Conservation (phyloP, 2,888 invertebrate genomes). For the Anagyrus pseudococci region DNA sequence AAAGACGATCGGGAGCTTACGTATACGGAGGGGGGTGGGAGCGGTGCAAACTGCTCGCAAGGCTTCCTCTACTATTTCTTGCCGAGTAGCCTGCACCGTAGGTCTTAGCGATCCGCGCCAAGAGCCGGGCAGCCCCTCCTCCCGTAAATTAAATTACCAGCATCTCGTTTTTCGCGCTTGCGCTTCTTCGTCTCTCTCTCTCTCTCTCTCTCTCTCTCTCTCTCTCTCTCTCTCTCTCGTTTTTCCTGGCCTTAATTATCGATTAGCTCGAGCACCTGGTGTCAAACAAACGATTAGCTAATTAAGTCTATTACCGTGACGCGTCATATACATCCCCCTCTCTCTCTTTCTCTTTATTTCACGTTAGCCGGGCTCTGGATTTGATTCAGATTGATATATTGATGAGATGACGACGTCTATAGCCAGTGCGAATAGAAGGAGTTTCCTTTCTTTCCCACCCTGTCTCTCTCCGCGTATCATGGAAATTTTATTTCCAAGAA, state of each 20-base stretch:
- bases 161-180: slow-evolving; percentile 16
- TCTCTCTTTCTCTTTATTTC: not conserved
- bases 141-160: slow-evolving; percentile 28
- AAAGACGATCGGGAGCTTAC: no score
- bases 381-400: slow-evolving; percentile 34
- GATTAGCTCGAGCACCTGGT: slow-evolving; percentile 4
- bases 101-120: slow-evolving; percentile 14
- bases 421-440: no score
- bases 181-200: no score
- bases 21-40: no score
- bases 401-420: slow-evolving; percentile 26
- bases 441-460: no score
- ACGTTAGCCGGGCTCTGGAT: not conserved
- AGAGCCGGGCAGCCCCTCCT: not conserved
- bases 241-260: slow-evolving; percentile 14
- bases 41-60: no score
- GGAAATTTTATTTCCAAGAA: no score
- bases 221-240: no score
- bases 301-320: slow-evolving; percentile 28
- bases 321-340: not conserved
- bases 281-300: slow-evolving; percentile 28
- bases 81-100: no score
- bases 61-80: no score
- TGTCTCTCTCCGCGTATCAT: no score
- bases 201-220: no score